A percentile compares a stretch with the other conserved stretches of the same genome.
Evolutionary conservation across 2,888 invertebrate species (phyloP).

Genomic region (Ormyrus rosae): DNA sequence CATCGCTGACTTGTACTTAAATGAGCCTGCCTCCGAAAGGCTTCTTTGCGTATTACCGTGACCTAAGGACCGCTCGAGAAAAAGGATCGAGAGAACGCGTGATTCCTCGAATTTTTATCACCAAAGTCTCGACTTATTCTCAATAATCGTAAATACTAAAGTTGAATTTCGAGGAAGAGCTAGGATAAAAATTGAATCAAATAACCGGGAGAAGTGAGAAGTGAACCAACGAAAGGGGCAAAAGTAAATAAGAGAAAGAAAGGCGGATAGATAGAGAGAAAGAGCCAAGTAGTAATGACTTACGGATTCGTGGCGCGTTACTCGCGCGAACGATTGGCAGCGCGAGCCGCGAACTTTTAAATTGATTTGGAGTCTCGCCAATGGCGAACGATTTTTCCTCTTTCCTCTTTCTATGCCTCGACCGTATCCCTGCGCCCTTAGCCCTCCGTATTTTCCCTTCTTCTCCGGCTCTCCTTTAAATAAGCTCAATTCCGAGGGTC

Average conservation of each 20-base stretch:
- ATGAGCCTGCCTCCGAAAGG: slow-evolving; percentile 17
- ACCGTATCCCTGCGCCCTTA: slow-evolving; percentile 55
- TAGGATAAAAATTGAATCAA: background rate
- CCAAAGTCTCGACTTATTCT: background rate
- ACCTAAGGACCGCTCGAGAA: background rate
- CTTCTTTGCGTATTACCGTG: slow-evolving; percentile 31
- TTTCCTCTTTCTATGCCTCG: slow-evolving; percentile 50
- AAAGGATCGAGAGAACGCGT: slow-evolving; percentile 16
- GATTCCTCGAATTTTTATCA: slow-evolving; percentile 1
- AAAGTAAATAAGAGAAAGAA: slow-evolving; percentile 7
- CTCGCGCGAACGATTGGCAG: slow-evolving; percentile 64
- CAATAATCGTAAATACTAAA: slow-evolving; percentile 4
- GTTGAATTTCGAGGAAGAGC: slow-evolving; percentile 7
- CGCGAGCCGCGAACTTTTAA: slow-evolving; percentile 70
- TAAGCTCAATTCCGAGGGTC: slow-evolving; percentile 48
- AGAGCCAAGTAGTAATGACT: slow-evolving; percentile 66
- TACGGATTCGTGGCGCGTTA: slow-evolving; percentile 65
- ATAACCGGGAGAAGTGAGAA: slow-evolving; percentile 3
- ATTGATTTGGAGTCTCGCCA: slow-evolving; percentile 74
- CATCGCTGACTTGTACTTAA: slow-evolving; percentile 12
- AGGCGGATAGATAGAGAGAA: background rate
- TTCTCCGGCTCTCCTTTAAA: slow-evolving; percentile 53
- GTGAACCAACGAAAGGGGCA: slow-evolving; percentile 6
- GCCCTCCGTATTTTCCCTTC: slow-evolving; percentile 35
- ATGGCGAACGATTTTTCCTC: slow-evolving; percentile 68